phyloP scores from a whole-genome alignment of 2,888 invertebrate genomes.

The Apomyelois bistriatella region DNA sequence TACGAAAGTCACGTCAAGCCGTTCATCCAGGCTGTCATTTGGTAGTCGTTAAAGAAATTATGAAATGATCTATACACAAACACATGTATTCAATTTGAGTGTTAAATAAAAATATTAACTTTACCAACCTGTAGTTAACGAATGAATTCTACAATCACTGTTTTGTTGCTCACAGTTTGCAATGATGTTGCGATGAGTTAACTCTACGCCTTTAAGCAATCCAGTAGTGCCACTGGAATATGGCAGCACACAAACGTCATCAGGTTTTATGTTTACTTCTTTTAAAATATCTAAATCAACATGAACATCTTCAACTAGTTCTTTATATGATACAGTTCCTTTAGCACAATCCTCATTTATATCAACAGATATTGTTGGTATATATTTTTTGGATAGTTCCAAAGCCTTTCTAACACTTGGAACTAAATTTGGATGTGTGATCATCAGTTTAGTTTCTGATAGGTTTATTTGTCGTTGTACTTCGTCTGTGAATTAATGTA shows the following conservation, averaged over 20 bases:
- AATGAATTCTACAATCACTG: slow-evolving; percentile 39
- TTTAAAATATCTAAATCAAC: slow-evolving; percentile 71
- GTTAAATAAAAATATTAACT: neutral
- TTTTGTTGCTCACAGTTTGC: slow-evolving; percentile 66
- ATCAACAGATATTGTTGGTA: slow-evolving; percentile 73
- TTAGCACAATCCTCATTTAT: slow-evolving; percentile 50
- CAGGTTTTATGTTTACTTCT: slow-evolving; percentile 48
- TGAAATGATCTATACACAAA: no score
- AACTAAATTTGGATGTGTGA: slow-evolving; percentile 79
- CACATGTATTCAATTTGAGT: neutral
- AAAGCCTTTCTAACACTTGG: slow-evolving; percentile 66
- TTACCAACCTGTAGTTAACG: slow-evolving; percentile 47
- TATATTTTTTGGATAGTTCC: slow-evolving; percentile 51
- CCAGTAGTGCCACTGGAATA: slow-evolving; percentile 95
- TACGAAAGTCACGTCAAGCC: no score
- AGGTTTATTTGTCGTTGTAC: slow-evolving; percentile 80
- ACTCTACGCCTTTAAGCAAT: slow-evolving; percentile 85
- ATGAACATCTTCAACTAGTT: slow-evolving; percentile 68
- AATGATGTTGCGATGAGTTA: slow-evolving; percentile 80
- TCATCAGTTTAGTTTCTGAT: slow-evolving; percentile 79
- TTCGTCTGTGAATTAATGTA: slow-evolving; percentile 79
- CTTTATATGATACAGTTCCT: slow-evolving; percentile 80
- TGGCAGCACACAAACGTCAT: slow-evolving; percentile 84
- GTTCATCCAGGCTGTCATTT: no score
- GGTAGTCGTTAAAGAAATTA: no score